A percentile compares a stretch with the other conserved stretches of the same genome.
These are phyloP conservation scores for Brachyrhaphis roseni DNA, from an alignment of 2,797 vertebrate genomes.

Conservation along the genomic window DNA sequence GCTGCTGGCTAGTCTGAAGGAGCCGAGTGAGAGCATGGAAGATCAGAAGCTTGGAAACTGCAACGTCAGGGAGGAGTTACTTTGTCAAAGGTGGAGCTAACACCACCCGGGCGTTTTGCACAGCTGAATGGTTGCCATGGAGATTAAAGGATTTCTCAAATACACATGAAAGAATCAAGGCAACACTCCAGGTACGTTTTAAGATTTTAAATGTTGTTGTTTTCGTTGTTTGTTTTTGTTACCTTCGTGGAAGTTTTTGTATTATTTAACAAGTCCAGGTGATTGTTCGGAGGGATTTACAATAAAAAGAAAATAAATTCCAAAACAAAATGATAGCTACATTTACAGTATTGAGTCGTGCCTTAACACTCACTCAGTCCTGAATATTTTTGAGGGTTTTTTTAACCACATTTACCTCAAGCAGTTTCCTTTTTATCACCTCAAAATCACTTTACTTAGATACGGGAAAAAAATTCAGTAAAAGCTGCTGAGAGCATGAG, in stretches of 20 bases:
- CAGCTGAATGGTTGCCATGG: no score
- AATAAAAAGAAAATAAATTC: not conserved
- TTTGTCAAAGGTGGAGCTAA: no score
- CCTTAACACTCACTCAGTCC: not conserved
- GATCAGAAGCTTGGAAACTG: no score
- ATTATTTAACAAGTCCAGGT: not conserved
- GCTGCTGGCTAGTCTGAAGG: no score
- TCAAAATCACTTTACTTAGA: not conserved
- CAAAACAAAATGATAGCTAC: not conserved
- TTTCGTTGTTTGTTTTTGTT: not conserved
- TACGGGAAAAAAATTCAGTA: not conserved
- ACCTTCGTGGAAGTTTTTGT: not conserved
- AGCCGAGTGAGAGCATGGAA: no score
- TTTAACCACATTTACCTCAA: not conserved
- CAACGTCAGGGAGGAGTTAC: no score
- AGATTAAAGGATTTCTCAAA: no score
- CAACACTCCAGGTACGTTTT: no score
- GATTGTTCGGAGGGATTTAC: not conserved
- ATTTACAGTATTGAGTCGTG: not conserved
- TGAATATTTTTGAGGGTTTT: not conserved
- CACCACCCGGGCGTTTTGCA: no score
- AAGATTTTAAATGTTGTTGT: not conserved
- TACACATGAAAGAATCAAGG: no score
- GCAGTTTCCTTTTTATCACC: not conserved
- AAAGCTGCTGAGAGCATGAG: not conserved